Conservation (phyloP, 2,113 vertebrate species). For the Leucopsar rothschildi region DNA sequence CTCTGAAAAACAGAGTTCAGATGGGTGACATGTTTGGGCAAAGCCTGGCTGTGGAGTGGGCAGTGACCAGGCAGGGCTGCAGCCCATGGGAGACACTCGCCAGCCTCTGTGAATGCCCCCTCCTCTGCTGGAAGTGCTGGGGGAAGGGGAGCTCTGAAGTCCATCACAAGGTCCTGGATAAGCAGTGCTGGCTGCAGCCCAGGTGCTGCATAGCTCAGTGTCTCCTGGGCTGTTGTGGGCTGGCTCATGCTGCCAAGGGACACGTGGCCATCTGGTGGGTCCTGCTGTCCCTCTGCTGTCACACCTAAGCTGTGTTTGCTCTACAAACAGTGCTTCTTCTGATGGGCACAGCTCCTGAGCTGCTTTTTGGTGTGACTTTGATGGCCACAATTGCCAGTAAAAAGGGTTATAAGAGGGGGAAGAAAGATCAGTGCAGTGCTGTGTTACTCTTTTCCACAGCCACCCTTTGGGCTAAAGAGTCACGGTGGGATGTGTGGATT, state of each 20-base stretch:
- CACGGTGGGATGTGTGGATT: fast-evolving
- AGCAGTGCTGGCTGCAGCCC: not conserved
- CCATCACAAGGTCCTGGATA: not conserved
- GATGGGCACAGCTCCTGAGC: not conserved
- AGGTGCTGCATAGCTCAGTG: not conserved
- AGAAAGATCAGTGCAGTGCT: too few relatives aligned
- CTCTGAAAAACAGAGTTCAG: not conserved
- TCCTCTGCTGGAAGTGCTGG: not conserved
- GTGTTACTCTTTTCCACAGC: not conserved
- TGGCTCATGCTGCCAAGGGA: not conserved
- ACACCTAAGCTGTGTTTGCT: not conserved
- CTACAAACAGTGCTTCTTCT: not conserved
- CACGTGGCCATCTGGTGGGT: not conserved
- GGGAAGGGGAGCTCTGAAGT: not conserved
- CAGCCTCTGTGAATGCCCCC: not conserved
- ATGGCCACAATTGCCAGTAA: not conserved
- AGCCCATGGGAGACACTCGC: fast-evolving
- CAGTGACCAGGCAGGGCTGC: not conserved
- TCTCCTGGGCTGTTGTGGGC: not conserved
- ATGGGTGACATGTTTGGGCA: not conserved
- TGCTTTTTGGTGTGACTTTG: too few relatives aligned
- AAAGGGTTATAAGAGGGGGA: not conserved
- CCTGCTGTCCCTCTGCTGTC: not conserved
- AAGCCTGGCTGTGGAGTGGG: not conserved
- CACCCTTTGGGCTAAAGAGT: not conserved